Base-by-base conservation (phyloP, 2,113 vertebrate species). In the Pyxicephalus adspersus region DNA sequence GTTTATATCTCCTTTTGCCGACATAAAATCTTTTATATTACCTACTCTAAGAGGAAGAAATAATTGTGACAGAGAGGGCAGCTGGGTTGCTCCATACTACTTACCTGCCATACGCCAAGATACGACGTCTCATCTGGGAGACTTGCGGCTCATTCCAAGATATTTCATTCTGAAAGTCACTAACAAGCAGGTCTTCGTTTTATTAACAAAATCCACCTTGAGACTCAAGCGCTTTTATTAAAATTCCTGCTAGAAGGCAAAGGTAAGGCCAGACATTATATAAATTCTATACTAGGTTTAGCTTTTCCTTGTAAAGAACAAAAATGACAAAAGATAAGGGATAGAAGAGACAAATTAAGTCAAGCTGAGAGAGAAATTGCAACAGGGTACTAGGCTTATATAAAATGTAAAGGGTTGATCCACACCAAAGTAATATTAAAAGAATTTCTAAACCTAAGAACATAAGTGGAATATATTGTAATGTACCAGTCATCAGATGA, bases 161-260 rank as follows among this genome's bases (percentile, higher is more conserved):
- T 17, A 65, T 78, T 26, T 68, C 4, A 68, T 60, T 50, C 38
- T 45, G 45, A 38, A 57, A 31, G 64, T 19, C 54, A 60, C 64
- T 50, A 50, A 45, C 22, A 23, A 58, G 64, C 22, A 8, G 64
- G 22, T 17, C 31, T 58, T 29, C 57, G 17, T 34, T 68, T 79
- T 68, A 45, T 60, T 79, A 79, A 79, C 28, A 23, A 34, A 28
- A 60, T 67, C 57, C 51, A 78, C 76, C 50, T 34, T 58, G 64
- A 55, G 76, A 68, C 52, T 68, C 55, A 15, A 7, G 15, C 17
- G 18, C 20, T 57, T 79, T 78, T 68, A 68, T 58, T 70, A 68
- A 68, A 70, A 60, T 50, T 17, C 68, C 22, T 50, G 50, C 28
- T 67, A 23, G 28, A 23, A 38, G 63, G 28, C 28, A 58, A 78